Conservation (phyloP, 2,113 vertebrate genomes). For the Callipepla squamata region DNA sequence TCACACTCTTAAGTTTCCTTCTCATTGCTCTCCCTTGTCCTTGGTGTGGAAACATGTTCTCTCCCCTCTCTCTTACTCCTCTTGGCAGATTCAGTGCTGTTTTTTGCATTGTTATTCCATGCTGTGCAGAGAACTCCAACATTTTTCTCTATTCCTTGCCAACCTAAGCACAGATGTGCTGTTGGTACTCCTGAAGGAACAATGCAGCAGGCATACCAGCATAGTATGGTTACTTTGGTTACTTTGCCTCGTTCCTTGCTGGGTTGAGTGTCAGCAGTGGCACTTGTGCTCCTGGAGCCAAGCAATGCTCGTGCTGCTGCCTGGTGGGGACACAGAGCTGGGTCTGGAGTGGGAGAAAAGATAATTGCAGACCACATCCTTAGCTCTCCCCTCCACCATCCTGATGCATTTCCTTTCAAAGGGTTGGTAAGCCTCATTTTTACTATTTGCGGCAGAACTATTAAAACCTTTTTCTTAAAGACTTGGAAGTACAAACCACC, state of each 20-base stretch:
- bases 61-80: neutral
- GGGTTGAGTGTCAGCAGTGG: neutral
- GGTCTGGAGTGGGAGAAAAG: neutral
- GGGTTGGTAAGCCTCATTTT: neutral
- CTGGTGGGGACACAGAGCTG: neutral
- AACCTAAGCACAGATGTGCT: neutral
- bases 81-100: fast-evolving
- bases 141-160: neutral
- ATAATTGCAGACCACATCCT: neutral
- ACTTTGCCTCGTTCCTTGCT: neutral
- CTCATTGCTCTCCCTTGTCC: neutral
- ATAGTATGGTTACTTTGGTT: neutral
- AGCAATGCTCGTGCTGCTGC: fast-evolving
- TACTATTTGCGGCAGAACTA: neutral
- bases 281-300: neutral
- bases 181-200: neutral
- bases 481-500: neutral
- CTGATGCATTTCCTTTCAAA: neutral
- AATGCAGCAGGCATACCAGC: neutral
- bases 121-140: neutral
- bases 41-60: neutral
- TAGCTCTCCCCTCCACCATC: neutral
- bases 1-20: neutral
- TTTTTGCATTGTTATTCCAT: neutral
- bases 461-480: neutral